Base-by-base conservation (phyloP, 2,797 vertebrate species). In the Pelochelys cantorii region DNA sequence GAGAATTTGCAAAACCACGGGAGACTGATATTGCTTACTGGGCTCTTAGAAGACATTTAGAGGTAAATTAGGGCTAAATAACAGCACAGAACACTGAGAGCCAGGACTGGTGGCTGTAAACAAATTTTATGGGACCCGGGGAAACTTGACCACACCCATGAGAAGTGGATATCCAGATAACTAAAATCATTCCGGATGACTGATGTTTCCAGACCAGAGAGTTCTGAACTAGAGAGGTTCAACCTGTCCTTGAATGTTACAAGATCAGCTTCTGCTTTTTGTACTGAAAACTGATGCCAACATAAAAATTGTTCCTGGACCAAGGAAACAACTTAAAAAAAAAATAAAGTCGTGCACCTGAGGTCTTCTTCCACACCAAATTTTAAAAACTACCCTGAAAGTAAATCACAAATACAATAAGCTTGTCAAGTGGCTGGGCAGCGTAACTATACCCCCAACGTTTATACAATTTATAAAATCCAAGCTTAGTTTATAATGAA, bases 381-480 rank as follows among this genome's bases (percentile, higher is more conserved):
- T 81, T 87, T 86, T 52, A 83, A 83, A 12, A 42, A 81, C 59
- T 17, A 68, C 80, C 84, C 52, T 77, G 83, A 95, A 93, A 20
- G 53, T 23, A 55, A 94, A 90, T 62, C 34, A 88, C 78, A 89
- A 55, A 80, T 8, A 59, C 0, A 5, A 9, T 34, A 80, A 93
- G 87, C 4, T 12, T 87, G 22, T 20, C 89, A 11, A 20, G 4
- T 34, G 56, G 9, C 17, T 59, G 88, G 55, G 22, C 7, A 92
- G 83, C 37, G 77, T 1, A 12, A 34, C 34, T 84, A 79, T 48
- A 88, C 42, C 42, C 42, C 0, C 55, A 83, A n/a, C 34, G 84
- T 82, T 92, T 88, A 87, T 53, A 18, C 27, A 93, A 88, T 79
- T 81, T 79, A 81, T 93, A 91, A 83, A 90, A 91, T 90, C 56